Evolutionary conservation across 2,888 invertebrate genomes (phyloP).

Genomic region (Phengaris arion): DNA sequence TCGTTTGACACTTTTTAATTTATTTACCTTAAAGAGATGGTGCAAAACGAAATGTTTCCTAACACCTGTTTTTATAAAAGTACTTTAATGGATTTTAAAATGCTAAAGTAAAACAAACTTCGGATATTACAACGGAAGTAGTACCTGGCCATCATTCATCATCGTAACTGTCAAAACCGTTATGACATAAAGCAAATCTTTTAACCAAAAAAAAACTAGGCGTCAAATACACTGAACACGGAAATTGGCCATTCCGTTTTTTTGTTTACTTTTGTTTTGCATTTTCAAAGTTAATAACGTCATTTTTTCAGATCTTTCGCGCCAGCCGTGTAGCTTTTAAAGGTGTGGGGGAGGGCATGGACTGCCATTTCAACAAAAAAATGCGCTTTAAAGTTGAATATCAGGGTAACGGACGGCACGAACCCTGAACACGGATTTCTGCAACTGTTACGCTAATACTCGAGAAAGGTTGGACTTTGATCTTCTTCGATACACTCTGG

Average conservation of each 20-base stretch:
- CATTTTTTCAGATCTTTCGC: no score
- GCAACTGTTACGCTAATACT: no score
- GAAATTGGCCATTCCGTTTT: not conserved
- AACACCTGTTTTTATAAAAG: not conserved
- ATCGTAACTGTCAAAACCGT: slow-evolving; percentile 10
- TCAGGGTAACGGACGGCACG: no score
- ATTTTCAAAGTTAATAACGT: not conserved
- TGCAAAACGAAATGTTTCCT: not conserved
- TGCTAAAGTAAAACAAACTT: slow-evolving; percentile 7
- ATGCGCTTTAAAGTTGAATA: no score
- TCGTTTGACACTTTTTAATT: no score
- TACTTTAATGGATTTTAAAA: not conserved
- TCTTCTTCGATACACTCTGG: no score
- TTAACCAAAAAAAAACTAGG: not conserved
- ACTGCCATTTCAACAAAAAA: no score
- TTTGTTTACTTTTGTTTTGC: not conserved
- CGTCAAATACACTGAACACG: not conserved
- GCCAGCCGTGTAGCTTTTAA: no score
- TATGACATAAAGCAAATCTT: slow-evolving; percentile 2
- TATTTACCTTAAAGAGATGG: no score
- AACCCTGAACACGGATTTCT: no score
- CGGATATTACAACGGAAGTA: slow-evolving; percentile 2
- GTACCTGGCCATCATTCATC: not conserved
- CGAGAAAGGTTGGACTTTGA: no score
- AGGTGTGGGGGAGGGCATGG: no score